These are phyloP conservation scores for Actinopyga echinites DNA, from an alignment of 53 echinoderm and acorn worm species.

Conservation along the genomic window DNA sequence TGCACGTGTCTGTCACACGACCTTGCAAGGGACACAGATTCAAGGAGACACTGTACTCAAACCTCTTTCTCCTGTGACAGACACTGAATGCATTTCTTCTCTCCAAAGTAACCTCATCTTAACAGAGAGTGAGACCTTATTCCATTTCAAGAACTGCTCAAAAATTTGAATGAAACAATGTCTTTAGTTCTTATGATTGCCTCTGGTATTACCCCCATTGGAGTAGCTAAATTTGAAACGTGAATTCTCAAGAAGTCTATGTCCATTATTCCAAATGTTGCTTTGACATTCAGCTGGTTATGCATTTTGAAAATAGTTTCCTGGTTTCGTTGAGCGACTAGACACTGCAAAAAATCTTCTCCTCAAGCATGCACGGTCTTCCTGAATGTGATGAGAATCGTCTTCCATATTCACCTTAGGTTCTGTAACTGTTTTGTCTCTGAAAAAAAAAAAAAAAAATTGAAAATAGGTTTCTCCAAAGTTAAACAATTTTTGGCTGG, in stretches of 20 bases:
- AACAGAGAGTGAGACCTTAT: neutral
- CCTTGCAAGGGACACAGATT: too few species aligned
- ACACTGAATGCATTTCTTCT: too few species aligned
- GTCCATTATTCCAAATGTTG: slow-evolving; percentile 51
- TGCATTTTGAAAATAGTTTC: slow-evolving; percentile 29
- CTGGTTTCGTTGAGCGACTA: slow-evolving; percentile 28
- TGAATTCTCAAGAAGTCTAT: slow-evolving; percentile 40
- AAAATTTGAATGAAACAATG: slow-evolving; percentile 30
- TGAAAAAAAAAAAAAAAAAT: too few species aligned
- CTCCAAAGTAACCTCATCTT: too few species aligned
- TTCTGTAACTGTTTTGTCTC: too few species aligned
- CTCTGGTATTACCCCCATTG: slow-evolving; percentile 33
- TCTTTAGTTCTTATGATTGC: slow-evolving; percentile 40
- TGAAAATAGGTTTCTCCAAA: too few species aligned
- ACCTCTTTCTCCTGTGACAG: too few species aligned
- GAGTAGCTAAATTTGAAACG: slow-evolving; percentile 32
- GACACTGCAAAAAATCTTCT: slow-evolving; percentile 39
- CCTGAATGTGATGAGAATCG: neutral
- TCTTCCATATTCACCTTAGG: too few species aligned
- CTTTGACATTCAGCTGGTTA: slow-evolving; percentile 17
- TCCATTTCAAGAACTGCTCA: neutral
- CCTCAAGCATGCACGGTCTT: slow-evolving; percentile 42
- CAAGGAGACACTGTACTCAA: too few species aligned
- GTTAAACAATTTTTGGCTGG: too few species aligned
- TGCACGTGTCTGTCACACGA: too few species aligned